phyloP scores from a whole-genome alignment of 2,113 vertebrate genomes.

The Poeciliopsis prolifica region DNA sequence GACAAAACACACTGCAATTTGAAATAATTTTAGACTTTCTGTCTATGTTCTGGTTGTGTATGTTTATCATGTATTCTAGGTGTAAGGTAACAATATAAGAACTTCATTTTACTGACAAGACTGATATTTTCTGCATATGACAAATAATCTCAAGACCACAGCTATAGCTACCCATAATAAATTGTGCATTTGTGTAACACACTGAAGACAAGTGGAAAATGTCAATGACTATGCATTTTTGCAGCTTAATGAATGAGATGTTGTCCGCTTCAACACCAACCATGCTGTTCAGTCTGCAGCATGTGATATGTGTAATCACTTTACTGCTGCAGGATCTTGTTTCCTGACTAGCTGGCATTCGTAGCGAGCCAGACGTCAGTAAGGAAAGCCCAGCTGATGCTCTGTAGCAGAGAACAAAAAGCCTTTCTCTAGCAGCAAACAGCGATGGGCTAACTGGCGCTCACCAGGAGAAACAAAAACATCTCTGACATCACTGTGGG shows the following conservation, averaged over 20 bases:
- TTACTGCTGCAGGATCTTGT: conserved; percentile 44
- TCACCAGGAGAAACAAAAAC: conserved; percentile 55
- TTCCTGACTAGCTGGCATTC: conserved; percentile 45
- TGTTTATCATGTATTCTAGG: too few species aligned
- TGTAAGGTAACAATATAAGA: too few species aligned
- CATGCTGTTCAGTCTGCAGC: conserved; percentile 11
- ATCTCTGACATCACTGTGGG: conserved; percentile 53
- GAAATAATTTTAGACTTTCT: too few species aligned
- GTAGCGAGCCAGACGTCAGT: conserved; percentile 21
- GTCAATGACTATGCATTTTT: background rate
- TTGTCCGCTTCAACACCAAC: conserved; percentile 6
- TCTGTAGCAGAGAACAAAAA: conserved; percentile 37
- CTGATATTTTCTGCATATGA: too few species aligned
- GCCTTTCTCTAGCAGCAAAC: conserved; percentile 34
- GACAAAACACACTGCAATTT: too few species aligned
- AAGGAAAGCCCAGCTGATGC: conserved; percentile 32
- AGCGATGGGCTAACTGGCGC: conserved; percentile 64
- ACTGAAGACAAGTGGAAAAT: background rate
- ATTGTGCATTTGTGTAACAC: background rate
- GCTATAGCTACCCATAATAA: background rate
- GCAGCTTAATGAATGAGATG: background rate
- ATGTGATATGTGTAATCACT: conserved; percentile 35
- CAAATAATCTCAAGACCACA: too few species aligned
- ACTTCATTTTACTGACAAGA: too few species aligned
- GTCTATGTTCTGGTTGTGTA: too few species aligned